These are phyloP conservation scores for Elephas maximus DNA, from an alignment of 2,113 vertebrate species.

Conservation along the genomic window DNA sequence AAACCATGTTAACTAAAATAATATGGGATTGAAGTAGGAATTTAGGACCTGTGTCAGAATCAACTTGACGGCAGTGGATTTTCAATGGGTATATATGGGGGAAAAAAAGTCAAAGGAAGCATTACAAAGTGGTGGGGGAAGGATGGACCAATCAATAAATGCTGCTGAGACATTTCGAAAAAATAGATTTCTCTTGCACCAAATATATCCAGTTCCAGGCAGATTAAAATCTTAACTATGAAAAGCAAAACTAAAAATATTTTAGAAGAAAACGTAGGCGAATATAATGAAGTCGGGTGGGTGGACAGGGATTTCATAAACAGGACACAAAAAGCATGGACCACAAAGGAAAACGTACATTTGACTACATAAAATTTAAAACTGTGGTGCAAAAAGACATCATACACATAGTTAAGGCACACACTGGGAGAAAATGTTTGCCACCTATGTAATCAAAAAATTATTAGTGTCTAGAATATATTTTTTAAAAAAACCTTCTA, in stretches of 20 bases:
- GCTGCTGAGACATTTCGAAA: neutral
- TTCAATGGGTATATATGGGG: neutral
- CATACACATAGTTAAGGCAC: neutral
- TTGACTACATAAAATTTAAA: neutral
- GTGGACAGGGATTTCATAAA: neutral
- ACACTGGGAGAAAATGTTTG: slow-evolving; percentile 44
- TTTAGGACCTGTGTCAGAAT: neutral
- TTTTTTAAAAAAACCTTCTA: neutral
- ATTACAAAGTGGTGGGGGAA: neutral
- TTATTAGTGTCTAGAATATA: neutral
- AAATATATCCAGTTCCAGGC: neutral
- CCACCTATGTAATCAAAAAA: neutral
- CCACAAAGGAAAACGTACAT: neutral
- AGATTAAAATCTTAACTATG: neutral
- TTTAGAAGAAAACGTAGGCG: slow-evolving; percentile 29
- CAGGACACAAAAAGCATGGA: neutral
- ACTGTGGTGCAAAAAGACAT: neutral
- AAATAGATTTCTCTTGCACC: neutral
- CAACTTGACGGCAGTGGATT: neutral
- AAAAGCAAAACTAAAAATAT: slow-evolving; percentile 8
- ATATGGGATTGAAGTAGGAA: neutral
- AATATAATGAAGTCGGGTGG: neutral
- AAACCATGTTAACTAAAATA: neutral
- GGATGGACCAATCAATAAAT: neutral
- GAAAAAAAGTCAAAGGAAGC: neutral